Conservation (phyloP, 2,113 vertebrate genomes). For the Lagopus muta region DNA sequence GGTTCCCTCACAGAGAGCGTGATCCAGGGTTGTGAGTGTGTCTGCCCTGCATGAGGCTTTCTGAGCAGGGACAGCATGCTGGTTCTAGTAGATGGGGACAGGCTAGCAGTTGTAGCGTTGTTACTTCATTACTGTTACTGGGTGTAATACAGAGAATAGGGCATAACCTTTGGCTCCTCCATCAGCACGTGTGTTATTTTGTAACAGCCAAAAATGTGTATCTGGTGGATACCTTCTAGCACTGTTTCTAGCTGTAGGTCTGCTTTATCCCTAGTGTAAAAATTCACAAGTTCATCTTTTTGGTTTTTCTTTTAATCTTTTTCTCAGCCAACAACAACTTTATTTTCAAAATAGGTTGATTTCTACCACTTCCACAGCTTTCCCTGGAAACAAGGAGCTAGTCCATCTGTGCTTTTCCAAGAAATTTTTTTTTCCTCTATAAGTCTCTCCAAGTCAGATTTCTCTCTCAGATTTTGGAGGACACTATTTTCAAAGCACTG, state of each 20-base stretch:
- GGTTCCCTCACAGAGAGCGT: neutral
- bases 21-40: neutral
- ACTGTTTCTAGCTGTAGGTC: neutral
- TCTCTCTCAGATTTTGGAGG: neutral
- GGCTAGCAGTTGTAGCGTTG: neutral
- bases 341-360: neutral
- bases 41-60: neutral
- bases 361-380: neutral
- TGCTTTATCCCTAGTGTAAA: neutral
- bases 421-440: neutral
- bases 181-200: neutral
- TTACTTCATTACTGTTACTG: too few relatives aligned
- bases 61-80: neutral
- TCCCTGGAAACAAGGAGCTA: neutral
- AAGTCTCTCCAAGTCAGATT: neutral
- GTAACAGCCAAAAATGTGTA: neutral
- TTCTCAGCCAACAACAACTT: neutral
- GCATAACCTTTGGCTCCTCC: fast-evolving
- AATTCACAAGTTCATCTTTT: neutral
- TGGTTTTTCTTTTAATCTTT: neutral
- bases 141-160: fast-evolving
- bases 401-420: neutral
- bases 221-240: neutral
- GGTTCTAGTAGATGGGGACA: neutral
- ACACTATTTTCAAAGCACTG: neutral